These are phyloP conservation scores for Periparus ater DNA, from an alignment of 2,797 vertebrate genomes.

Conservation along the genomic window DNA sequence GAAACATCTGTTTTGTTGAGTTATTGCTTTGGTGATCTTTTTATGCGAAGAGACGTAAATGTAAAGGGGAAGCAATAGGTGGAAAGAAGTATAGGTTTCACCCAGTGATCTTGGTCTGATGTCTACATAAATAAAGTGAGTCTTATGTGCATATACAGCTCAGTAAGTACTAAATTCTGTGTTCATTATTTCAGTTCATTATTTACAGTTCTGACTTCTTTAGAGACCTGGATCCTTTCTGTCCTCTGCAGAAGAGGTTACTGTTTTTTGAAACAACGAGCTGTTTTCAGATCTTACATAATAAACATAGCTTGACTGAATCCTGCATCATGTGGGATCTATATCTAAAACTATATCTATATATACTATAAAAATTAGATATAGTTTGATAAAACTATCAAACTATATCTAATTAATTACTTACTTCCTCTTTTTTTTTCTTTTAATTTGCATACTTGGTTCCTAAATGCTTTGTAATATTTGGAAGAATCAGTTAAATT, in stretches of 20 bases:
- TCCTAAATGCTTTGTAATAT: neutral
- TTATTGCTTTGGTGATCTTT: neutral
- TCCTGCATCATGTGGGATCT: neutral
- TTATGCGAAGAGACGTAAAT: neutral
- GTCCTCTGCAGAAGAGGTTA: neutral
- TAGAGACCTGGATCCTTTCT: neutral
- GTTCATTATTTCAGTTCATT: neutral
- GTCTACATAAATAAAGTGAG: neutral
- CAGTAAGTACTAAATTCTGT: neutral
- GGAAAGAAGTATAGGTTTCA: neutral
- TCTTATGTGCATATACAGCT: neutral
- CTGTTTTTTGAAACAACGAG: conserved; percentile 1
- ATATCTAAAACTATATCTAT: too few relatives aligned
- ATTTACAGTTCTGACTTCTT: neutral
- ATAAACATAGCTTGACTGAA: neutral
- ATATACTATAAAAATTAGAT: too few relatives aligned
- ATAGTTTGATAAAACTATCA: too few relatives aligned
- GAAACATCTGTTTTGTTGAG: neutral
- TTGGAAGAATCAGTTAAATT: neutral
- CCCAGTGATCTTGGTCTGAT: neutral
- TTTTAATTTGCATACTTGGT: accelerated
- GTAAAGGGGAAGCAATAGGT: neutral
- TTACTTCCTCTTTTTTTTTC: accelerated
- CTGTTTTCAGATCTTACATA: neutral
- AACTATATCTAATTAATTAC: neutral